phyloP scores from a whole-genome alignment of 2,888 invertebrate species.

The Spilosoma lubricipeda region DNA sequence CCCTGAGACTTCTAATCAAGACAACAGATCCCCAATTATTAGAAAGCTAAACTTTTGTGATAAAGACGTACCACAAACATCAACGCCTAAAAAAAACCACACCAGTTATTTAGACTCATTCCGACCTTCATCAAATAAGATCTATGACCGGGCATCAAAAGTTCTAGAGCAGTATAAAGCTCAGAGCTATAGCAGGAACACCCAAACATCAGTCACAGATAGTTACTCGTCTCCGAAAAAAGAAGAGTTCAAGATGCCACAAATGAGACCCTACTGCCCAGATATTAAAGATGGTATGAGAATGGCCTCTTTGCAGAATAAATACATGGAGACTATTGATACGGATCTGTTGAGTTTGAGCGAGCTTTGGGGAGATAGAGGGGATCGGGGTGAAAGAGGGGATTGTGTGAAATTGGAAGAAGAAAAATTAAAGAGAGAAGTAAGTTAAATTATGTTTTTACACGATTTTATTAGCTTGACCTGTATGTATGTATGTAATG shows the following conservation, averaged over 20 bases:
- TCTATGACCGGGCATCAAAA: slow-evolving; percentile 77
- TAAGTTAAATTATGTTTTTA: slow-evolving; percentile 67
- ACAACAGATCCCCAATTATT: slow-evolving; percentile 66
- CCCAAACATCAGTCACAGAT: slow-evolving; percentile 60
- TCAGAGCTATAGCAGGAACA: slow-evolving; percentile 64
- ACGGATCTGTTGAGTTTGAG: slow-evolving; percentile 86
- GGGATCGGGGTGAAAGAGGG: slow-evolving; percentile 66
- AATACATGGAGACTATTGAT: slow-evolving; percentile 74
- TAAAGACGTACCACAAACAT: slow-evolving; percentile 78
- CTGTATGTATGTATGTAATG: too few relatives aligned
- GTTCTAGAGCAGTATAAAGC: slow-evolving; percentile 79
- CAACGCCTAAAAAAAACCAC: slow-evolving; percentile 73
- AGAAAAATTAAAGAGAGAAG: slow-evolving; percentile 91
- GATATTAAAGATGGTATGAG: slow-evolving; percentile 65
- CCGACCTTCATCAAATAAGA: slow-evolving; percentile 77
- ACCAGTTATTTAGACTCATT: slow-evolving; percentile 64
- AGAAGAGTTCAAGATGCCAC: slow-evolving; percentile 77
- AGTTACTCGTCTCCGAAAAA: slow-evolving; percentile 65
- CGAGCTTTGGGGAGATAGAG: slow-evolving; percentile 88
- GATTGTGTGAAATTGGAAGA: slow-evolving; percentile 88
- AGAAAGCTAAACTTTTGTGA: slow-evolving; percentile 75
- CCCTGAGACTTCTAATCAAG: slow-evolving; percentile 43
- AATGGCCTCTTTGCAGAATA: slow-evolving; percentile 60
- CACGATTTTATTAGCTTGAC: too few relatives aligned
- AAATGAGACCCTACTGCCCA: slow-evolving; percentile 72